Base-by-base conservation (phyloP, 2,113 vertebrate genomes). In the Pelobates fuscus region DNA sequence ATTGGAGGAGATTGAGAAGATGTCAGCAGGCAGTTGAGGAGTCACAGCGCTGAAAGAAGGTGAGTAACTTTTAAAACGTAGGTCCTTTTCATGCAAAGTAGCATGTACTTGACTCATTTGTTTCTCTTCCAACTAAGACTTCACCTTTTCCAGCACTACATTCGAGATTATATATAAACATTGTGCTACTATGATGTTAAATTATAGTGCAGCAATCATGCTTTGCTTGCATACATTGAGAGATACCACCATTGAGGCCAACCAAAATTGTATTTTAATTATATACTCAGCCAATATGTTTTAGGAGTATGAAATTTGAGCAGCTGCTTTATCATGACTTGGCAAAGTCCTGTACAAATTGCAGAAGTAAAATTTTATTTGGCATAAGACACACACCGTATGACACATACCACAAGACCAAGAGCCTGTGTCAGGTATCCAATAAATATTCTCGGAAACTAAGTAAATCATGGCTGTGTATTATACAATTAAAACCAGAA, bases 181-280 rank as follows among this genome's bases (percentile, higher is more conserved):
- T 52, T 58, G 46, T 54, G 23, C 70, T 72, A 58, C 43, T 54
- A 58, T 58, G 70, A 72, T 63, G 60, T 63, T 72, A 64, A 72
- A 54, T 72, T 72, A 71, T 71, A 71, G 69, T 46, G 69, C 58
- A 30, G 58, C 15, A 49, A 71, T 71, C 29, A 58, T 64, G 44
- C 25, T 71, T 41, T 62, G 43, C 70, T 52, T 59, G 52, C 44
- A 52, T 72, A 52, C 44, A n/a, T 15, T 63, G 44, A 64, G 54
- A 72, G 70, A 54, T 59, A 63, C 61, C 69, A 72, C 59, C 41
- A 54, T 24, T 12, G 18, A 72, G 44, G 25, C 59, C 23, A 49
- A 63, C 59, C 44, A 72, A 63, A 63, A 72, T 54, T 72, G 59
- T 52, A n/a, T 26, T 63, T 23, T 72, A 72, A 72, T 72, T 72